phyloP scores from a whole-genome alignment of 2,888 invertebrate species.

The Hypena proboscidalis region DNA sequence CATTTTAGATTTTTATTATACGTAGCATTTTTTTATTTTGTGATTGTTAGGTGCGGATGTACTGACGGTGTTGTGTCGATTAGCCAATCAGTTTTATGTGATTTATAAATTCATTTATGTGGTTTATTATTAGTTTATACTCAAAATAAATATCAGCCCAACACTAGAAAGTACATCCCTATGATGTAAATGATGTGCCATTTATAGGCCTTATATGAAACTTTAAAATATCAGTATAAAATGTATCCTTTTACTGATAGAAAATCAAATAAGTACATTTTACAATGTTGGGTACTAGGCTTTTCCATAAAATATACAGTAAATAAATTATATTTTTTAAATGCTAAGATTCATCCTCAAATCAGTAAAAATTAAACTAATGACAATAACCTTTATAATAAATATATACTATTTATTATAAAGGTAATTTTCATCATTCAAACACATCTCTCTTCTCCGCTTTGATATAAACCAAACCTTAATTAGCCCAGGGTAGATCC shows the following conservation, averaged over 20 bases:
- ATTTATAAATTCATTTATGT: background rate
- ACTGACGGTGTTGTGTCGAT: too few species aligned
- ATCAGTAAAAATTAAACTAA: too few species aligned
- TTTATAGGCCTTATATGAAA: conserved; percentile 25
- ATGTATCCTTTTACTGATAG: background rate
- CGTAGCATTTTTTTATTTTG: background rate
- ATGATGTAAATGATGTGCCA: conserved; percentile 33
- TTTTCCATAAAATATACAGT: background rate
- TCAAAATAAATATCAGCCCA: background rate
- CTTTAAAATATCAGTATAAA: conserved; percentile 2
- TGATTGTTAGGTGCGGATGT: background rate
- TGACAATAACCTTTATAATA: too few species aligned
- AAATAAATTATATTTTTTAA: background rate
- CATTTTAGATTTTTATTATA: background rate
- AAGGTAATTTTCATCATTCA: too few species aligned
- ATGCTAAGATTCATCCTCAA: too few species aligned
- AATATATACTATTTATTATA: too few species aligned
- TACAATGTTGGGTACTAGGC: conserved; percentile 1
- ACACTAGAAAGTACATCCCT: conserved; percentile 2
- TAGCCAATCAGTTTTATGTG: too few species aligned
- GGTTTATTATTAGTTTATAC: background rate
- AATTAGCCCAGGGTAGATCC: too few species aligned
- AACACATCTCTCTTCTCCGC: too few species aligned
- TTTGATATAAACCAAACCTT: too few species aligned
- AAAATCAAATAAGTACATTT: conserved; percentile 14